A percentile compares a stretch with the other conserved stretches of the same genome.
These are phyloP conservation scores for Luscinia megarhynchos DNA, from an alignment of 2,797 vertebrate species.

Conservation along the genomic window DNA sequence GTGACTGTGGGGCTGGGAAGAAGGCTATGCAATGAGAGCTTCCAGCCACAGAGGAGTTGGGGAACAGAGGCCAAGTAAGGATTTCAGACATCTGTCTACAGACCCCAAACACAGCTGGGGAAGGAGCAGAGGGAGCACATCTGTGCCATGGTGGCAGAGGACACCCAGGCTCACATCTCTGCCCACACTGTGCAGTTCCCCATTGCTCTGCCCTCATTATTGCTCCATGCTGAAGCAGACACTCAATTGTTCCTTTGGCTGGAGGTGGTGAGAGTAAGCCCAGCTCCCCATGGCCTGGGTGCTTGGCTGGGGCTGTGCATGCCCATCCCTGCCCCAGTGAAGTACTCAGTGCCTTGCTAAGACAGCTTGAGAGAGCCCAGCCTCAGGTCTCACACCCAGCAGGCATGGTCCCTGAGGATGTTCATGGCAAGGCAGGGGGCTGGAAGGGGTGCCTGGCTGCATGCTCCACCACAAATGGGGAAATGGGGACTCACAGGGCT, in stretches of 20 bases:
- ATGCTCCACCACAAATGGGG: not conserved
- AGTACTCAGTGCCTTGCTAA: not conserved
- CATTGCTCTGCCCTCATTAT: not conserved
- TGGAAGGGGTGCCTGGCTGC: not conserved
- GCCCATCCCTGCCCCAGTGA: not conserved
- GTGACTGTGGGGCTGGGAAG: not conserved
- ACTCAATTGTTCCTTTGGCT: not conserved
- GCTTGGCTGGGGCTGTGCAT: not conserved
- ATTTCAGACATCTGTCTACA: not conserved
- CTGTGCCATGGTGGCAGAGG: not conserved
- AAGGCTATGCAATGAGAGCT: not conserved
- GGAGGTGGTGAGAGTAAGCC: not conserved
- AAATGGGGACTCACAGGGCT: rapidly evolving
- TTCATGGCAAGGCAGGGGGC: not conserved
- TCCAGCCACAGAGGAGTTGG: not conserved
- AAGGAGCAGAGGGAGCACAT: not conserved
- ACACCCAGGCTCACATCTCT: not conserved
- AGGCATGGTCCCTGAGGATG: not conserved
- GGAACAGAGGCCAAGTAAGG: not conserved
- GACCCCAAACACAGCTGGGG: not conserved
- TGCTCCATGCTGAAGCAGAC: not conserved
- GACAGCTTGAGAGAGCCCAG: not conserved
- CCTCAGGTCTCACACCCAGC: rapidly evolving
- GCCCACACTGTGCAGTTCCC: not conserved
- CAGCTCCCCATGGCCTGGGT: rapidly evolving